phyloP scores from a whole-genome alignment of 2,888 invertebrate species.

The Caenorhabditis virilis region DNA sequence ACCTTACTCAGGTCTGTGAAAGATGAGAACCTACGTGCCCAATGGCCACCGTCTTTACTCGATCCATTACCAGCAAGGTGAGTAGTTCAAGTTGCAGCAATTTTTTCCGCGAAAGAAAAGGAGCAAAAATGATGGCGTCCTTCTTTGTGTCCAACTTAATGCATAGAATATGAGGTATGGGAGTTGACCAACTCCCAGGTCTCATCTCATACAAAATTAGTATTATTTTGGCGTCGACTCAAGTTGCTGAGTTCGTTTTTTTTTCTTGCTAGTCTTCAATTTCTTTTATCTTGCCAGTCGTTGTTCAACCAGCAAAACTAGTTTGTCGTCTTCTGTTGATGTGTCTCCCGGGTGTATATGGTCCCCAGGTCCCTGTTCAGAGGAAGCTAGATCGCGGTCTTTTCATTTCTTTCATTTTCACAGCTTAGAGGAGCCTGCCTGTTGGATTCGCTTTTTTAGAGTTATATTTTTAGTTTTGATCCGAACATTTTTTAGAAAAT shows the following conservation, averaged over 20 bases:
- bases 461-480: no score
- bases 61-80: constrained; percentile 58
- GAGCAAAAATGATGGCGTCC: background rate
- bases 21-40: constrained; percentile 44
- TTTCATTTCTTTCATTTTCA: no score
- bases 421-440: no score
- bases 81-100: constrained; percentile 2
- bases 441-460: no score
- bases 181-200: constrained; percentile 14
- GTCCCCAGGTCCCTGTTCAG: constrained; percentile 40
- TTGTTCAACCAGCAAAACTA: background rate
- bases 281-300: no score
- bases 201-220: constrained; percentile 1
- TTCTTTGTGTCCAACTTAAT: constrained; percentile 6
- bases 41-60: constrained; percentile 52
- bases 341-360: constrained; percentile 19
- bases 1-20: constrained; percentile 56
- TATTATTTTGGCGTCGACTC: background rate
- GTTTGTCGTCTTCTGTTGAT: background rate
- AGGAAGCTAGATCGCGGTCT: no score
- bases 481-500: no score
- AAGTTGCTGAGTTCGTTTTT: background rate
- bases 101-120: background rate
- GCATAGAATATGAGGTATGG: constrained; percentile 17
- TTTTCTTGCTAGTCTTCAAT: background rate